Evolutionary conservation across 2,888 invertebrate species (phyloP), one percentile per base, ranked within the genome.

Genomic region (Eristalis arbustorum): DNA sequence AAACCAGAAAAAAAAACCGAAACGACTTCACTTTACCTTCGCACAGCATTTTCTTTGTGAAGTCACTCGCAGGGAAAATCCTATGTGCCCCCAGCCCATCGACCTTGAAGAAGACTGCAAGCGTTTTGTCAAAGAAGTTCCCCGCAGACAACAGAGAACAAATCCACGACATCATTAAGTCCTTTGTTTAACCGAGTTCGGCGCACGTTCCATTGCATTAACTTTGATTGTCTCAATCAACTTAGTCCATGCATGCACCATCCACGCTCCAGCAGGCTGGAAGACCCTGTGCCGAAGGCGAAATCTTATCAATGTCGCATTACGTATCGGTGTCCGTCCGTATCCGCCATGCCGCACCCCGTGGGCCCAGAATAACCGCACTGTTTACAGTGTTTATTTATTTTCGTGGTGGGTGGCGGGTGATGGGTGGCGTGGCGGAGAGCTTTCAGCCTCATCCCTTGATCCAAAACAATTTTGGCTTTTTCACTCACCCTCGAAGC

Each of bases 291-390:
- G 62, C 68, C 49, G 56, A 22, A 49, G 59, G 18, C 68, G 18
- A 40, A 75, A 57, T 40, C 69, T 74, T 69, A 84, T 84, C 75
- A 84, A 80, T 80, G 80, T 84, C 80, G 74, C 80, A 80, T 71
- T 71, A 56, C 40, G 34, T 67, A 64, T 74, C 34, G 56, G 28
- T 28, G 68, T 49, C 0, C 3, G 8, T 49, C 18, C n/a, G 49
- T 42, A 18, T 14, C 49, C 49, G 49, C 49, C 49, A 18, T 49
- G 49, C 42, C 42, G 42, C 42, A 42, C 42, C 42, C n/a, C 42
- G 42, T 14, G 14, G 14, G 42, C 49, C 49, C 25, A 25, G 13
- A 59, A 59, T 25, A 25, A 59, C 59, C 59, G 59, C 59, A 59
- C 59, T 59, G 59, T 59, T 59, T 59, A 49, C 49, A 18, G 6